Conservation (phyloP, 2,113 vertebrate species). For the Cyrtonyx montezumae region DNA sequence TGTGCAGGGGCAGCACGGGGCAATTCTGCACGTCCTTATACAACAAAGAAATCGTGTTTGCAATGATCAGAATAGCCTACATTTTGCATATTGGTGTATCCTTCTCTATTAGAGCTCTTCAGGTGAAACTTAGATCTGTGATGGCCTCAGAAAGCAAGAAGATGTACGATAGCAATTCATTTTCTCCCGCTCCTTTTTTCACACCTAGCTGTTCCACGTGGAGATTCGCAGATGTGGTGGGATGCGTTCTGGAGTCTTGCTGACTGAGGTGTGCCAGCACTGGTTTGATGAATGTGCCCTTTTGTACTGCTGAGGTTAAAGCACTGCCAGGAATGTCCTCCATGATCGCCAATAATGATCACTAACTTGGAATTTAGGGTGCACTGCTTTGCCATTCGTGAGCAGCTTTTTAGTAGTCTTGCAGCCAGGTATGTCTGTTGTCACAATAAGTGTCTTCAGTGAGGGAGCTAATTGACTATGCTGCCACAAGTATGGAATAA, state of each 20-base stretch:
- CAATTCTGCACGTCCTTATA: not conserved
- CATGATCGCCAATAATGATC: not conserved
- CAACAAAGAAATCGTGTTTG: not conserved
- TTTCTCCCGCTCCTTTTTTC: not conserved
- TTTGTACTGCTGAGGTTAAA: conserved; percentile 3
- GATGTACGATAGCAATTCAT: not conserved
- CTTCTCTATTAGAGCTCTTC: not conserved
- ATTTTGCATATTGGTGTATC: not conserved
- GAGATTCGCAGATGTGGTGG: conserved; percentile 5
- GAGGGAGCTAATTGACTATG: conserved; percentile 62
- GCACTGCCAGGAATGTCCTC: conserved; percentile 37
- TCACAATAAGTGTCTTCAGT: conserved; percentile 53
- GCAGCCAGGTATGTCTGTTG: conserved; percentile 48
- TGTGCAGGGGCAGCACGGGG: not conserved
- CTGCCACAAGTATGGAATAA: conserved; percentile 38
- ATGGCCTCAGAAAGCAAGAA: not conserved
- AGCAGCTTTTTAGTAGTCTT: conserved; percentile 5
- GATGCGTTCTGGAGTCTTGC: not conserved
- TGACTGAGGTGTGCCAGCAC: conserved; percentile 12
- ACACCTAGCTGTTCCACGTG: not conserved
- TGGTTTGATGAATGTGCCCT: conserved; percentile 20
- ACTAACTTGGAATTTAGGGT: not conserved
- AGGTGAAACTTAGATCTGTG: not conserved
- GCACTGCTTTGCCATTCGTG: not conserved
- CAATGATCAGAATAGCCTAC: not conserved